Conservation (phyloP, 2,113 vertebrate genomes). For the Percina caprodes region DNA sequence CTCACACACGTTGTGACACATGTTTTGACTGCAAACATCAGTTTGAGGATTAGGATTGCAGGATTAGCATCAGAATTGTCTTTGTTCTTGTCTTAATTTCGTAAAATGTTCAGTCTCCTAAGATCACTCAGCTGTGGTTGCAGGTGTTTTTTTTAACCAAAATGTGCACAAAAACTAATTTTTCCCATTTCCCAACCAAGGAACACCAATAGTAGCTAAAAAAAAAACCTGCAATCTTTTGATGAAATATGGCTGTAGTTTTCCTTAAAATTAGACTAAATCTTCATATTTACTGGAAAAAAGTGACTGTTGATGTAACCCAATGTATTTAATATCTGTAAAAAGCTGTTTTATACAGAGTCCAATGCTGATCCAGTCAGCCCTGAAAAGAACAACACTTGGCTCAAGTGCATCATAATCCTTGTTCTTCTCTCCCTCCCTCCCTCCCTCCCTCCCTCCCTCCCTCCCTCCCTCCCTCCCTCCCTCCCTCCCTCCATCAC, state of each 20-base stretch:
- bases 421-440: not conserved
- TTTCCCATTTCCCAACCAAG: no score
- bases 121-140: not conserved
- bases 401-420: not conserved
- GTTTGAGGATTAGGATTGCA: slow-evolving; percentile 21
- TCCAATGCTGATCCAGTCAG: not conserved
- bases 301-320: no score
- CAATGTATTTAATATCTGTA: not conserved
- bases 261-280: no score
- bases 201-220: not conserved
- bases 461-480: no score
- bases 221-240: no score
- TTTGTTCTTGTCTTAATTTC: slow-evolving; percentile 5
- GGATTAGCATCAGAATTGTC: slow-evolving; percentile 6
- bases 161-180: not conserved
- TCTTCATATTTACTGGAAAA: no score
- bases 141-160: not conserved
- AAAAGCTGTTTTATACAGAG: not conserved
- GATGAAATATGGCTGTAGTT: no score
- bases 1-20: not conserved
- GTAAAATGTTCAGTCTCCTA: not conserved
- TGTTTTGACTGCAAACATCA: slow-evolving; percentile 32
- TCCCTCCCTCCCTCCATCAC: not conserved
- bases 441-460: not conserved
- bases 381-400: not conserved